Base-by-base conservation (phyloP, 2,888 invertebrate genomes). In the Pinctada fucata region DNA sequence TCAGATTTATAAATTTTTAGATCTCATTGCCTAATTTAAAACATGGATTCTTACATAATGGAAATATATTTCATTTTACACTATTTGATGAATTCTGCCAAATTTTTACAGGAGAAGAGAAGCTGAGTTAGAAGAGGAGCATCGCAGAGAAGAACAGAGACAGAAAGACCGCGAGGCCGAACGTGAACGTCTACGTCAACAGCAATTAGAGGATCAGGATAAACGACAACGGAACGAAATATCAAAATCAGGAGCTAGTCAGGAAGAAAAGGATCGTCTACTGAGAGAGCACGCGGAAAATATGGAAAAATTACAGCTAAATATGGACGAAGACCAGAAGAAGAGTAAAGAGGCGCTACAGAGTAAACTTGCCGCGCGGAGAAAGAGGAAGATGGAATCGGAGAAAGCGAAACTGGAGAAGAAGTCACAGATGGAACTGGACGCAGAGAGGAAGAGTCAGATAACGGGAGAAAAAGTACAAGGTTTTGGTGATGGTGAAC, bases 281-380 rank as follows among this genome's bases (percentile, higher is more conserved):
- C 72, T 91, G 58, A 69, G 83, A 70, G 90, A 91, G 78, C 91
- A 91, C 78, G 81, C 86, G 45, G 83, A 85, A 64, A 90, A 89
- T 79, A 88, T 89, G 79, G 80, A 85, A 58, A 88, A 87, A 80
- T 81, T 90, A 45, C 79, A 86, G 50, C 85, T 84, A 3, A 84
- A 83, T 6, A 76, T 88, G 71, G 73, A 81, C 66, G 82, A 85
- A 31, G 91, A 91, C 67, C 89, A 89, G 75, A 76, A 80, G 3
- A 81, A 84, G 76, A 85, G 84, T 64, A 85, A 85, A 58, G 84
- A 83, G 3, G 82, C 88, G 0, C 83, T 91, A 13, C 72, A 85
- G 66, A 85, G 88, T 8, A 90, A 89, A 69, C 84, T 91, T 31
- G 90, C 88, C 13, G 90, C 91, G 0, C 82, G 90, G n/a, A 84